A percentile compares a stretch with the other conserved stretches of the same genome.
phyloP scores from a whole-genome alignment of 2,888 invertebrate genomes.

The Cephus rjabovi region DNA sequence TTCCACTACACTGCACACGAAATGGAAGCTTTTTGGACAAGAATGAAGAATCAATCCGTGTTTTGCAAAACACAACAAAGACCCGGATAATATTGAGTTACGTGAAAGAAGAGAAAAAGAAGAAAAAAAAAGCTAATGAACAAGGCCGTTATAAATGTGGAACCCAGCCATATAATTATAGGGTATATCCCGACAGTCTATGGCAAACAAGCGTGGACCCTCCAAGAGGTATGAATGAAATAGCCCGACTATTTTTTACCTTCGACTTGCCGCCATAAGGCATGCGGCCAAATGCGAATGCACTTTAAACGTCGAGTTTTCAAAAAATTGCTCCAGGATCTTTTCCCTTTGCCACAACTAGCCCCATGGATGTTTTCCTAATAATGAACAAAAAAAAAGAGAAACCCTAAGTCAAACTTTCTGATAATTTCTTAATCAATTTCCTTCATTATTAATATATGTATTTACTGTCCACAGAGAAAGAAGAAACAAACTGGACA shows the following conservation, averaged over 20 bases:
- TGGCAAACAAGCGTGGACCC: slow-evolving; percentile 12
- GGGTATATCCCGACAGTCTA: slow-evolving; percentile 16
- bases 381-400: neutral
- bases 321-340: neutral
- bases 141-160: slow-evolving; percentile 47
- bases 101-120: slow-evolving; percentile 19
- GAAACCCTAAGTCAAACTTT: neutral
- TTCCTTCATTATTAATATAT: too few relatives aligned
- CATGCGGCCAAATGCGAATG: slow-evolving; percentile 18
- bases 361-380: neutral
- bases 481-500: neutral
- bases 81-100: slow-evolving; percentile 41
- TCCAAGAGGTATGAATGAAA: slow-evolving; percentile 26
- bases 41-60: slow-evolving; percentile 16
- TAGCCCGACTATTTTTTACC: slow-evolving; percentile 22
- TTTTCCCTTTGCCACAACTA: neutral
- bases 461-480: too few relatives aligned
- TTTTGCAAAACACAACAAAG: slow-evolving; percentile 43
- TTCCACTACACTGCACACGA: too few relatives aligned
- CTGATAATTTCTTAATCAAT: too few relatives aligned
- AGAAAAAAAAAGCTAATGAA: slow-evolving; percentile 30
- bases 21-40: too few relatives aligned
- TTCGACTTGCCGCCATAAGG: slow-evolving; percentile 21
- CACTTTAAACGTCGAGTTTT: slow-evolving; percentile 7
- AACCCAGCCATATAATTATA: slow-evolving; percentile 36